Evolutionary conservation across 2,113 vertebrate genomes (phyloP), one percentile per base, ranked within the genome.

Genomic region (Gobio gobio): DNA sequence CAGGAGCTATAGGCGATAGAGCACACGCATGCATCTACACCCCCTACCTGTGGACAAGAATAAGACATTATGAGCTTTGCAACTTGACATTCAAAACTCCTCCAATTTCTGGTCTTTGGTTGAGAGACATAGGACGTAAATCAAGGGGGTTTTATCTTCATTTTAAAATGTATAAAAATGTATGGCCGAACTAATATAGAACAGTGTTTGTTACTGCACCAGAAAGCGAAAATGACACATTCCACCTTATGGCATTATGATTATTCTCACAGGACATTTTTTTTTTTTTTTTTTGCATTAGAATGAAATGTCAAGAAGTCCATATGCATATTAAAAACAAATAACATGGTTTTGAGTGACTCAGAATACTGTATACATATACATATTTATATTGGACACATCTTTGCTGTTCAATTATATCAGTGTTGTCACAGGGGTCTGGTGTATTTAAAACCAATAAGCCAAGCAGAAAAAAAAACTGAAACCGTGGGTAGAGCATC

Each of bases 1-100:
- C 68, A 78, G 8, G 49, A 43, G 61, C 77, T 40, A 24, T 12
- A 36, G 18, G 49, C 5, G 4, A 72, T 58, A 73, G 18, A 68
- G 78, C 29, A 74, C 49, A 47, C 16, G 20, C 10, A 24, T 40
- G 56, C 63, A 72, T 78, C 51, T 79, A 43, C 49, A 76, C 89
- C 87, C 88, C 87, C 88, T 91, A 85, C 85, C 89, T 90, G 90
- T 56, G 72, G 58, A 47, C 29, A 49, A 61, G 68, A 83, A 89
- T 63, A 88, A 85, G 64, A 87, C 87, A 91, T 75, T 54, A 81
- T 63, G n/a, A 78, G 64, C 73, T 68, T 66, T 83, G 64, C 78
- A 86, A 76, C 54, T 79, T 80, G 54, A 86, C 84, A 87, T 87
- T 83, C 83, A 85, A 29, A 84, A 40, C 51, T 78, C 74, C 68